Evolutionary conservation across 2,797 vertebrate genomes (phyloP), one percentile per base, ranked within the genome.

Genomic region (Silurus aristotelis): DNA sequence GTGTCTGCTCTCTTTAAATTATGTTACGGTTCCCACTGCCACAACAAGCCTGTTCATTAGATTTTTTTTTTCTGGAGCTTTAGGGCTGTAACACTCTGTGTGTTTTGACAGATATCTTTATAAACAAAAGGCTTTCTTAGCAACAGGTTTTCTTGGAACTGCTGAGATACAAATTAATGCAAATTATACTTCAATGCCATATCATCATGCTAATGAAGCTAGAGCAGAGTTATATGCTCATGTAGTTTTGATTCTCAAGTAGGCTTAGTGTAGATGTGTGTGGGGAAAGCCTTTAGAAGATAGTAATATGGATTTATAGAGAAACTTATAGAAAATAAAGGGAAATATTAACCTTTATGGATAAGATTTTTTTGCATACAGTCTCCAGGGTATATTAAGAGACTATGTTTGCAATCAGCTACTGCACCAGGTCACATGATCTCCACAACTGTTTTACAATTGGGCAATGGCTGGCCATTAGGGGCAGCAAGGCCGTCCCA

Each of bases 121-220:
- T 60, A 77, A 77, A 60, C 75, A 77, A 60, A 60, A 38, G 55
- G 56, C 22, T 60, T 77, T 77, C 55, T 77, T 56, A 56, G 25
- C 73, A 58, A 20, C 71, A 25, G 71, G 48, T 73, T 58, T 31
- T 76, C 73, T 20, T 38, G 27, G 56, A 17, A 77, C 55, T 77
- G 75, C 56, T 43, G 27, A 77, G 56, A 77, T 60, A 58, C 56
- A 60, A 55, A 60, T 77, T 43, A 61, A 43, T 77, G 75, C 56
- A 77, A 60, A 77, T 77, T 22, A 60, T 77, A 20, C 60, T 77
- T 77, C 19, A 0, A 77, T 77, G 75, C 27, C 9, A 60, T 77
- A 77, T 58, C 55, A 77, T 77, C 75, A 77, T 77, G 75, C 55
- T 58, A 77, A 77, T 77, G 75, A 77, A 31, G 55, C 75, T 77